phyloP scores from a whole-genome alignment of 2,113 vertebrate species.

The Heptranchias perlo region DNA sequence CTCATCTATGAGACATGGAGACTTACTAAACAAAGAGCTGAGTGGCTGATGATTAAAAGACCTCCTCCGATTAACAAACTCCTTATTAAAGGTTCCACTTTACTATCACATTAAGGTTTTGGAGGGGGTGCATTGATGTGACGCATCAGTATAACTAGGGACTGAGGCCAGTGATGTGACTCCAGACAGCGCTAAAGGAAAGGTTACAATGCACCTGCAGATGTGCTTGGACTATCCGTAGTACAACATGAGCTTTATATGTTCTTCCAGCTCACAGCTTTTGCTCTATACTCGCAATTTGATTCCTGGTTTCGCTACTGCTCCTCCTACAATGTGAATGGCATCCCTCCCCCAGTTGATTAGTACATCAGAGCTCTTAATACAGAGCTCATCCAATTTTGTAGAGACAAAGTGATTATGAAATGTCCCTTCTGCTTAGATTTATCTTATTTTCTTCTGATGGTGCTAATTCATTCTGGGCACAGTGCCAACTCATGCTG shows the following conservation, averaged over 20 bases:
- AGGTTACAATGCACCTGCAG: neutral
- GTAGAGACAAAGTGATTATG: neutral
- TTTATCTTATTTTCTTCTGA: neutral
- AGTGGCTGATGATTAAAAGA: neutral
- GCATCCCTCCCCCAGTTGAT: neutral
- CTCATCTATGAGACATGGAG: neutral
- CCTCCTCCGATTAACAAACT: neutral
- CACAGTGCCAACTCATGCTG: neutral
- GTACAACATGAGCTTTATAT: neutral
- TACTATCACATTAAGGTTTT: neutral
- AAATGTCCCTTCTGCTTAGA: neutral
- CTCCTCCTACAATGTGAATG: neutral
- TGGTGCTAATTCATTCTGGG: neutral
- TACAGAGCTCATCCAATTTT: neutral
- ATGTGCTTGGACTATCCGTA: neutral
- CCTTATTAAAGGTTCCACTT: neutral
- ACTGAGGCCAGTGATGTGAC: neutral
- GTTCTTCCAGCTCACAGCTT: neutral
- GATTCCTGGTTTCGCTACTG: neutral
- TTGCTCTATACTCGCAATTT: neutral
- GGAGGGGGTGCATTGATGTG: neutral
- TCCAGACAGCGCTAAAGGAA: neutral
- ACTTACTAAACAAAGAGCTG: neutral
- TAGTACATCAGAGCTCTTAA: neutral
- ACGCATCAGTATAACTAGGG: neutral